Evolutionary conservation across 2,888 invertebrate genomes (phyloP), one percentile per base, ranked within the genome.

Genomic region (Aricia artaxerxes): DNA sequence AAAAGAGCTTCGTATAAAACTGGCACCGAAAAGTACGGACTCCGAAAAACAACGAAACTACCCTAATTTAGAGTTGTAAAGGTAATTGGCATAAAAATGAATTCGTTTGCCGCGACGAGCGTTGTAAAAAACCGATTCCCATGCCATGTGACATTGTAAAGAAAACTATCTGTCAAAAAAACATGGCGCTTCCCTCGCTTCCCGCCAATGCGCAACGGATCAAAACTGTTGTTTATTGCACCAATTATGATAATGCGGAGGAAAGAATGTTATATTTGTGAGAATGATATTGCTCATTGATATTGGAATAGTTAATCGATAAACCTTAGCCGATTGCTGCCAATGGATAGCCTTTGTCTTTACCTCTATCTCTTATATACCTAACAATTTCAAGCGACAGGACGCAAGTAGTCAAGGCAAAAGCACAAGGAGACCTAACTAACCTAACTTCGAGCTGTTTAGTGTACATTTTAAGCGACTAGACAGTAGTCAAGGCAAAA

Each of bases 41-140:
- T 76, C 53, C 49, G 13, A 35, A 69, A 76, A 76, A 53, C 53
- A 31, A 57, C 35, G 31, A 53, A 49, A 76, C 57, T 49, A 82
- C 81, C 77, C 73, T 81, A 84, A 84, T 85, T 85, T 85, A 73
- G 78, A 81, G 82, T 81, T 82, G 82, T 81, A 76, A 76, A 76
- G 53, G 53, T 76, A 76, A 76, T 82, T 81, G 79, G 78, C 78
- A 80, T 76, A 40, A 80, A 77, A 76, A 79, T 80, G 79, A 78
- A 75, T 64, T 80, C 78, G 80, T 81, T 82, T 82, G 82, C 82
- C 80, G 80, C 72, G 76, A 13, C 69, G 69, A 24, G 53, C 61
- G n/a, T 79, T 53, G 64, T 72, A 61, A 53, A 57, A 76, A 76
- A 78, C 81, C 82, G 77, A 81, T 83, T 83, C 82, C 81, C 82